phyloP scores from a whole-genome alignment of 2,888 invertebrate species.

The Drosophila conformis region DNA sequence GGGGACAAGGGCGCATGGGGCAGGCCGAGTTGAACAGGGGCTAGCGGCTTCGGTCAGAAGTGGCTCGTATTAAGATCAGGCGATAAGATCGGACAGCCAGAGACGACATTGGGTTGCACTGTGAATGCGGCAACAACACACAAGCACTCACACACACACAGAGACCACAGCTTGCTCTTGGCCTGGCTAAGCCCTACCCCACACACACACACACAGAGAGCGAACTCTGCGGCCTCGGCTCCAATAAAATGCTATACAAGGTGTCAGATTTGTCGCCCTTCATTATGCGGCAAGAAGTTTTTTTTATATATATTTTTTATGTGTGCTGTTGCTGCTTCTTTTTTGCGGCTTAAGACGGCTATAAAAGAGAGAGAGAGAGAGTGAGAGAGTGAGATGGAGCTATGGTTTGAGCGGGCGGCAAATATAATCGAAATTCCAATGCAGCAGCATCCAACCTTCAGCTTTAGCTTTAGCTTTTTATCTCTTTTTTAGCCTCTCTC shows the following conservation, averaged over 20 bases:
- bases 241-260: constrained; percentile 84
- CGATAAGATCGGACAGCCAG: constrained; percentile 83
- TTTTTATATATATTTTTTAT: constrained; percentile 11
- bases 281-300: constrained; percentile 80
- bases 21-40: constrained; percentile 3
- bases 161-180: constrained; percentile 50
- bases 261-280: constrained; percentile 85
- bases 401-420: constrained; percentile 10
- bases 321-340: constrained; percentile 14
- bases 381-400: background rate
- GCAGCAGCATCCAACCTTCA: constrained; percentile 44
- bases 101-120: constrained; percentile 48
- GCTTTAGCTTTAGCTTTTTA: constrained; percentile 29
- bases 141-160: constrained; percentile 12
- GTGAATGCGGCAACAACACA: constrained; percentile 23
- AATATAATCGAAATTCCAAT: constrained; percentile 78
- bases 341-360: constrained; percentile 69
- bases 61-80: constrained; percentile 83
- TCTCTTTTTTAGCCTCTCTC: constrained; percentile 1
- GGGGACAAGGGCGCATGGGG: background rate
- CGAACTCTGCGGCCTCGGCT: constrained; percentile 54
- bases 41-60: constrained; percentile 61
- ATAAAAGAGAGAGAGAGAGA: constrained; percentile 8
- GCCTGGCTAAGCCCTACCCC: constrained; percentile 24
- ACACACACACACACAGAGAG: background rate